Conservation (phyloP, 53 echinoderm and acorn worm species). For the Astropecten irregularis region DNA sequence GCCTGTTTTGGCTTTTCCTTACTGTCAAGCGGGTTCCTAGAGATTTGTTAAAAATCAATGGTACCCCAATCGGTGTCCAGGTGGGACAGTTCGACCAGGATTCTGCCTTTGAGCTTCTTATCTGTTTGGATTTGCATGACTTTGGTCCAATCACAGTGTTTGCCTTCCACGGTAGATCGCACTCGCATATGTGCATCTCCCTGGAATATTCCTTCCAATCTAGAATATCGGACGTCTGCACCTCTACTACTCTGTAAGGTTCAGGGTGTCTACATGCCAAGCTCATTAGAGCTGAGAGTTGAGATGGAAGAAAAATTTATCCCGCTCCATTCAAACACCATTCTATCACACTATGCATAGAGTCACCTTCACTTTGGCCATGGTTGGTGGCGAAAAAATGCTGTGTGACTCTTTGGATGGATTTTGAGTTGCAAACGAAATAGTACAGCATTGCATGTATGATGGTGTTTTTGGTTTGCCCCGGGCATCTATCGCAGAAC, state of each 20-base stretch:
- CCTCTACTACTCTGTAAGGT: slow-evolving; percentile 16
- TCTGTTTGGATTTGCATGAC: slow-evolving; percentile 12
- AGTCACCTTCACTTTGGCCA: slow-evolving; percentile 43
- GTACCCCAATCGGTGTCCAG: slow-evolving; percentile 5
- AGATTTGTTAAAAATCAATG: neutral
- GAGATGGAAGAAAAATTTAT: slow-evolving; percentile 28
- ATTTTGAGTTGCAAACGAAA: slow-evolving; percentile 18
- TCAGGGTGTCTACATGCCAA: slow-evolving; percentile 36
- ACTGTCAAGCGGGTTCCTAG: neutral
- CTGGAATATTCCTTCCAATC: slow-evolving; percentile 36
- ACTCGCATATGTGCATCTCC: slow-evolving; percentile 26
- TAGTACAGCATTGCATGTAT: slow-evolving; percentile 31
- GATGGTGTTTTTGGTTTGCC: slow-evolving; percentile 44
- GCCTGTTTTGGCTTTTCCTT: neutral
- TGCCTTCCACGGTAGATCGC: slow-evolving; percentile 38
- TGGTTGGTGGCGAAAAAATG: slow-evolving; percentile 22
- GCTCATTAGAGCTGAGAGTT: slow-evolving; percentile 2
- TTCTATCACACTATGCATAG: slow-evolving; percentile 36
- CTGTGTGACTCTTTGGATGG: slow-evolving; percentile 24
- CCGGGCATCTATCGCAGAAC: slow-evolving; percentile 40
- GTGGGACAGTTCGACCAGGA: slow-evolving; percentile 55
- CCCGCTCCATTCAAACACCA: neutral
- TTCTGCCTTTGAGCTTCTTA: slow-evolving; percentile 25
- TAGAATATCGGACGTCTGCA: slow-evolving; percentile 51
- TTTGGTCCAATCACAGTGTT: slow-evolving; percentile 49